Conservation (phyloP, 2,888 invertebrate species). For the Dynastes grantii region DNA sequence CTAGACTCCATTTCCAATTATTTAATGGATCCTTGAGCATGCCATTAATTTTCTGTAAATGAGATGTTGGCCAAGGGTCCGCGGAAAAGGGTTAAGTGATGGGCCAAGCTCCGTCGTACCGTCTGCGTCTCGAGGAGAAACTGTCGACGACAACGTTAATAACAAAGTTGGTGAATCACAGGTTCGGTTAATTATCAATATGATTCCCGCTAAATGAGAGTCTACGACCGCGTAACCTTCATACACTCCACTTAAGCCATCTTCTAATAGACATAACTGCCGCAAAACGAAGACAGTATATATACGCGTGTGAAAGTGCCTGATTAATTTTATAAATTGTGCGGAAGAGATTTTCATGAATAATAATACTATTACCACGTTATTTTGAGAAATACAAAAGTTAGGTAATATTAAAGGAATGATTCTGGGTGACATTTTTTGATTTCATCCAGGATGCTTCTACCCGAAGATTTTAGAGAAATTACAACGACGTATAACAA, state of each 20-base stretch:
- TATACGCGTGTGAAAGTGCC: no score
- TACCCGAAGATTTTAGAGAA: no score
- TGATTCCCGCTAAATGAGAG: neutral
- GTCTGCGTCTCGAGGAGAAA: constrained; percentile 1
- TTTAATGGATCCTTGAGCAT: constrained; percentile 43
- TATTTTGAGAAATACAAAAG: no score
- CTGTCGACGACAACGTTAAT: constrained; percentile 42
- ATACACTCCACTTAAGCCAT: neutral
- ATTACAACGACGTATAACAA: no score
- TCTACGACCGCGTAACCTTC: neutral
- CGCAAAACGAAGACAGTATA: neutral
- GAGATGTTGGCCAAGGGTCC: constrained; percentile 44
- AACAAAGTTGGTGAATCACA: constrained; percentile 35
- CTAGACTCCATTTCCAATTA: constrained; percentile 43
- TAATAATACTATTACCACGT: no score
- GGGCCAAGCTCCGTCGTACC: constrained; percentile 15
- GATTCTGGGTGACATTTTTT: no score
- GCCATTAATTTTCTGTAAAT: constrained; percentile 47
- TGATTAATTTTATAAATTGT: no score
- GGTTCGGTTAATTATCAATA: constrained; percentile 37
- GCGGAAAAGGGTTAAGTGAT: constrained; percentile 46
- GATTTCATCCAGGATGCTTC: no score
- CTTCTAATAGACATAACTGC: neutral
- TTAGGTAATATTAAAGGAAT: no score
- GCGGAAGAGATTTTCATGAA: no score